A percentile compares a stretch with the other conserved stretches of the same genome.
phyloP scores from a whole-genome alignment of 37 sponge, comb jelly and placozoan species.

The Chondrilla cf. caribensis region DNA sequence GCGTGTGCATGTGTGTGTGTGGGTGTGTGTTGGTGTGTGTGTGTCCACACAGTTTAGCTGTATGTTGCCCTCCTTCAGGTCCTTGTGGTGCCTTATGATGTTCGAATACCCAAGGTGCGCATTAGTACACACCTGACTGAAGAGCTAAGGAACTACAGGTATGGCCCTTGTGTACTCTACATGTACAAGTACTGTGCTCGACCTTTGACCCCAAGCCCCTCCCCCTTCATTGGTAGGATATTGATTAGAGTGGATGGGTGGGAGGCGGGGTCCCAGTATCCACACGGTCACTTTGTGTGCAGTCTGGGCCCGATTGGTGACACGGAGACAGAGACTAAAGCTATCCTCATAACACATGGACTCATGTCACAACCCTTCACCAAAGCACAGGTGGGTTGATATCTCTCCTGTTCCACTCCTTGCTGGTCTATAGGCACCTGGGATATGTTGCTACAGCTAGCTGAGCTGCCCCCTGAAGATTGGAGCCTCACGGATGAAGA shows the following conservation, averaged over 20 bases:
- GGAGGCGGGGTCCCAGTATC: slow-evolving; percentile 60
- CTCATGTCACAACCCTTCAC: slow-evolving; percentile 40
- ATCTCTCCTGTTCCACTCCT: neutral
- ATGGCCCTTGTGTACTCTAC: neutral
- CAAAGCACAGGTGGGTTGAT: slow-evolving; percentile 22
- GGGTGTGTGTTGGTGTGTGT: too few species aligned
- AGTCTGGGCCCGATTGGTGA: slow-evolving; percentile 74
- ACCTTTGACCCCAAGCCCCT: neutral
- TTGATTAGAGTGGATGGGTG: slow-evolving; percentile 69
- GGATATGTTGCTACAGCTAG: neutral
- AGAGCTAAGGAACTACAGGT: slow-evolving; percentile 55
- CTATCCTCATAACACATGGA: slow-evolving; percentile 53
- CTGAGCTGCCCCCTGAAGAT: slow-evolving; percentile 7
- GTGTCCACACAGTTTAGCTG: too few species aligned
- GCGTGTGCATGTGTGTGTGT: too few species aligned
- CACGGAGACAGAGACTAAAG: slow-evolving; percentile 68
- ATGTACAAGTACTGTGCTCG: neutral
- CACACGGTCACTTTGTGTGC: slow-evolving; percentile 79
- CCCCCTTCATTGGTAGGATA: slow-evolving; percentile 28
- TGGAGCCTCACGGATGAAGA: slow-evolving; percentile 19
- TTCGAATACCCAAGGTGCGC: slow-evolving; percentile 61
- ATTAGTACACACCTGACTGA: slow-evolving; percentile 57
- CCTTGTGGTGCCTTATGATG: slow-evolving; percentile 71
- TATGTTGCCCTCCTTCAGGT: neutral
- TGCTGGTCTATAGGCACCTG: neutral